Evolutionary conservation across 2,113 vertebrate genomes (phyloP).

Genomic region (Cyprinus carpio): DNA sequence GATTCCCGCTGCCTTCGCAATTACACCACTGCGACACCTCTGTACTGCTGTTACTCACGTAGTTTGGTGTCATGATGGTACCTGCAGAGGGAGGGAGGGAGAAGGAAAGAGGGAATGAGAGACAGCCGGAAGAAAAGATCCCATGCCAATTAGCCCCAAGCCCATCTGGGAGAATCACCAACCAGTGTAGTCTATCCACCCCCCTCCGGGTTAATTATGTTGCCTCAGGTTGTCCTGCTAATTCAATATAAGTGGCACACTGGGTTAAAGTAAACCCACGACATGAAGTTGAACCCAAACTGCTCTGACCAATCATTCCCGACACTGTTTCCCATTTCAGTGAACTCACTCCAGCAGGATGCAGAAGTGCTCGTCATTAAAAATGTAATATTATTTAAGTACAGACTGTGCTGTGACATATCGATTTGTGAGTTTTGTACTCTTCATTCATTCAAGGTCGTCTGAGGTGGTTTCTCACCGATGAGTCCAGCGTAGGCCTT

Average conservation of each 20-base stretch:
- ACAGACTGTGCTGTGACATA: slow-evolving; percentile 41
- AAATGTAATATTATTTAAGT: slow-evolving; percentile 45
- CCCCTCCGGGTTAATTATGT: slow-evolving; percentile 48
- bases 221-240: slow-evolving; percentile 36
- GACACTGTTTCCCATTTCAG: not conserved
- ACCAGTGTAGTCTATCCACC: slow-evolving; percentile 13
- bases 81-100: slow-evolving; percentile 70
- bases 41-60: slow-evolving; percentile 84
- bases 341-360: not conserved
- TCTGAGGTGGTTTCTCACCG: slow-evolving; percentile 72
- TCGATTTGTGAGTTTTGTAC: slow-evolving; percentile 12
- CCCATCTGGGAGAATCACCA: slow-evolving; percentile 49
- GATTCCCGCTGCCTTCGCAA: slow-evolving; percentile 90
- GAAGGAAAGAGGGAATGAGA: slow-evolving; percentile 11
- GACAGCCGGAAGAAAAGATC: slow-evolving; percentile 24
- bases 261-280: slow-evolving; percentile 22
- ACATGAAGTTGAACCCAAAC: slow-evolving; percentile 6
- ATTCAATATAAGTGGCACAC: slow-evolving; percentile 40
- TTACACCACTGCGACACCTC: slow-evolving; percentile 89
- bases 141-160: slow-evolving; percentile 23
- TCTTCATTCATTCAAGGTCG: slow-evolving; percentile 35
- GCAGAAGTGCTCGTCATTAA: slow-evolving; percentile 23
- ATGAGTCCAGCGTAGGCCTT: slow-evolving; percentile 91
- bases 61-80: slow-evolving; percentile 95
- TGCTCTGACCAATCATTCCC: not conserved